Evolutionary conservation across 2,888 invertebrate genomes (phyloP).

Genomic region (Pseudococcus longispinus): DNA sequence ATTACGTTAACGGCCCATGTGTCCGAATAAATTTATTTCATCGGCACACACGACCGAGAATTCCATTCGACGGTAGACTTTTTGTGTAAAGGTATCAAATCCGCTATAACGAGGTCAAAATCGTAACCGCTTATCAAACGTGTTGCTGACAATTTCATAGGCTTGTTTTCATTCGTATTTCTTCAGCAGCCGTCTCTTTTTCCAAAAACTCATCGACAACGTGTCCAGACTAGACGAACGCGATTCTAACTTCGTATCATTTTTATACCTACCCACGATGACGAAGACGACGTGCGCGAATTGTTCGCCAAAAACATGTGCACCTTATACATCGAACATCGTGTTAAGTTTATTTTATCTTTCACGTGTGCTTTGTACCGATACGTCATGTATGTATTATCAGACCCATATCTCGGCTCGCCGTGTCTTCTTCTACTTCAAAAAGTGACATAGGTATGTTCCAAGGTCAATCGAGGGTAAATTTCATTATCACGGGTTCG

Average conservation of each 20-base stretch:
- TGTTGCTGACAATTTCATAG: conserved; percentile 19
- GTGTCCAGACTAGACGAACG: neutral
- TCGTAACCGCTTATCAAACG: neutral
- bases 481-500: neutral
- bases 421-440: neutral
- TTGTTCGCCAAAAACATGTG: neutral
- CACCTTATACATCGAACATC: too few relatives aligned
- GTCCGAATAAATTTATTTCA: conserved; percentile 14
- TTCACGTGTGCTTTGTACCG: neutral
- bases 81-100: neutral
- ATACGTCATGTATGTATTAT: neutral
- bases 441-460: neutral
- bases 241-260: neutral
- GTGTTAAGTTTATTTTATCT: neutral
- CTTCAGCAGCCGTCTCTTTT: neutral
- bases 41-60: neutral
- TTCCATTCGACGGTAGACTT: neutral
- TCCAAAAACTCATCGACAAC: neutral
- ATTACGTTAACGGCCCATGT: conserved; percentile 25
- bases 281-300: neutral
- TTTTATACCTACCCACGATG: neutral
- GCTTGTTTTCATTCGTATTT: neutral
- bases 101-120: neutral
- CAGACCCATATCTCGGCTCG: neutral
- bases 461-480: neutral